Evolutionary conservation across 2,888 invertebrate genomes (phyloP).

Genomic region (Darwinula stevensoni): DNA sequence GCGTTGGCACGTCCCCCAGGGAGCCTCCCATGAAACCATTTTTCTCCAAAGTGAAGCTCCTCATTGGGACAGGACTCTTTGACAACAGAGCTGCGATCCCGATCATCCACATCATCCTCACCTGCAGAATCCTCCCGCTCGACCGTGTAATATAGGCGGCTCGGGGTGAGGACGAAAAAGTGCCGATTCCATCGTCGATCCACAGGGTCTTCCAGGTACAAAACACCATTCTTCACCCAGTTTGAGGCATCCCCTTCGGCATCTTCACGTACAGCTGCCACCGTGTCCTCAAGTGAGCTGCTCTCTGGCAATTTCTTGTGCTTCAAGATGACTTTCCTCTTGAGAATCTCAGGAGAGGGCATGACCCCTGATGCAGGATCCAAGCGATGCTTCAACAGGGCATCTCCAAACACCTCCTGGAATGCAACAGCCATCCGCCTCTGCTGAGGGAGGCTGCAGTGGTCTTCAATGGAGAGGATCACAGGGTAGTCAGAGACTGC

Average conservation of each 20-base stretch:
- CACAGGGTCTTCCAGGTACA: conserved; percentile 66
- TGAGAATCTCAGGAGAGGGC: conserved; percentile 53
- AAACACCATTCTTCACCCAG: conserved; percentile 51
- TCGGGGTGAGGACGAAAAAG: conserved; percentile 66
- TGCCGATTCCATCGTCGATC: conserved; percentile 75
- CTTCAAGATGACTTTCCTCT: conserved; percentile 41
- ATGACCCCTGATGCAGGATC: conserved; percentile 45
- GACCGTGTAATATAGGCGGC: conserved; percentile 62
- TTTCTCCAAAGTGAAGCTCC: conserved; percentile 65
- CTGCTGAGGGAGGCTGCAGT: conserved; percentile 64
- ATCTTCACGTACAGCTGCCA: too few relatives aligned
- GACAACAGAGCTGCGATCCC: too few relatives aligned
- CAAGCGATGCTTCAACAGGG: conserved; percentile 39
- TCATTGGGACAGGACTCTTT: too few relatives aligned
- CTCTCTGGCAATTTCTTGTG: conserved; percentile 82
- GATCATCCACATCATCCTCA: too few relatives aligned
- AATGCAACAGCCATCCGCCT: conserved; percentile 61
- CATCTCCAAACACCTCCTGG: conserved; percentile 52
- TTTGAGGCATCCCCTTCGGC: too few relatives aligned
- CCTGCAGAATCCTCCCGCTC: conserved; percentile 19
- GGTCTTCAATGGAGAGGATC: conserved; percentile 70
- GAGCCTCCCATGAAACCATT: conserved; percentile 74
- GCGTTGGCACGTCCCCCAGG: conserved; percentile 49
- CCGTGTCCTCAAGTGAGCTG: too few relatives aligned
- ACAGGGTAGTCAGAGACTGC: conserved; percentile 69